Conservation (phyloP, 2,888 invertebrate species). For the Macroteleia sp. region DNA sequence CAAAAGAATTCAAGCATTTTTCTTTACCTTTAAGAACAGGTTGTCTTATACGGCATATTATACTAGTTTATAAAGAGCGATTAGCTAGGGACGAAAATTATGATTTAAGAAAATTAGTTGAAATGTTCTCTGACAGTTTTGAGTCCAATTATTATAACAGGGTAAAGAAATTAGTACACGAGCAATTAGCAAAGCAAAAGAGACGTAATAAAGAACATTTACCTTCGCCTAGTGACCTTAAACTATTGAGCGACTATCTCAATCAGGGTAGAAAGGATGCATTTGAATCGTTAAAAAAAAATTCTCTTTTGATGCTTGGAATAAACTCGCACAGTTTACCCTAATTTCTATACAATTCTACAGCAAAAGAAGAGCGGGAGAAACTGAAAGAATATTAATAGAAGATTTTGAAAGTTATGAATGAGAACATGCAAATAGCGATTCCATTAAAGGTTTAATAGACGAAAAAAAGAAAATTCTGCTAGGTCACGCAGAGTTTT, state of each 20-base stretch:
- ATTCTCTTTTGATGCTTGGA: neutral
- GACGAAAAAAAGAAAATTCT: neutral
- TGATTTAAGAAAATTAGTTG: neutral
- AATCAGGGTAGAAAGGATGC: neutral
- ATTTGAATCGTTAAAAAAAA: neutral
- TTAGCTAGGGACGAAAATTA: too few relatives aligned
- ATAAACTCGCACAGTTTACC: neutral
- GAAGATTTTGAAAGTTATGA: constrained; percentile 5
- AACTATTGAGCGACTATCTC: constrained; percentile 8
- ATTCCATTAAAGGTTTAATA: neutral
- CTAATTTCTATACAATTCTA: neutral
- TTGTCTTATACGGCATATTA: too few relatives aligned
- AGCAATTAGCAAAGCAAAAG: neutral
- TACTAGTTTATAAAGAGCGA: too few relatives aligned
- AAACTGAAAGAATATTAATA: constrained; percentile 19
- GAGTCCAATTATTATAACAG: neutral
- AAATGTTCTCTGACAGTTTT: neutral
- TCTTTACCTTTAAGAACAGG: too few relatives aligned
- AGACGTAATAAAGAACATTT: neutral
- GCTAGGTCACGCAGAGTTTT: constrained; percentile 1
- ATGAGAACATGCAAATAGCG: neutral
- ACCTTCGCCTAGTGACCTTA: constrained; percentile 4
- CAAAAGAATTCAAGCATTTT: too few relatives aligned
- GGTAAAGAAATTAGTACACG: neutral
- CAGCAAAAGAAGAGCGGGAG: constrained; percentile 2